phyloP scores from a whole-genome alignment of 2,888 invertebrate species.

The Pristionchus exspectatus region DNA sequence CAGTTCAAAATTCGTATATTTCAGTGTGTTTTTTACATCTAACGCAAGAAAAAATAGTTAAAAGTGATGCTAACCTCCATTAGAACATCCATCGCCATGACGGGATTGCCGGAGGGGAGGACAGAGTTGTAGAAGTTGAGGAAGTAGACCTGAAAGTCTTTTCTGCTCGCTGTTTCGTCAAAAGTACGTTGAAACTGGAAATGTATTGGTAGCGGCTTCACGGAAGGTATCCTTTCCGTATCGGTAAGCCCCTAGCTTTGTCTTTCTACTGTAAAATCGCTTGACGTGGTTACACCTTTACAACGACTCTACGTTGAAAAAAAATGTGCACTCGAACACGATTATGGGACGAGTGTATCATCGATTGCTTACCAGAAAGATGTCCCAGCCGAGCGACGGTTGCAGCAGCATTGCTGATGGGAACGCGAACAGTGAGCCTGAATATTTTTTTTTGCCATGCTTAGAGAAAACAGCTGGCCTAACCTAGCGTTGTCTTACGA shows the following conservation, averaged over 20 bases:
- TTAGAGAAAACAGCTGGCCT: too few relatives aligned
- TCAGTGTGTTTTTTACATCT: too few relatives aligned
- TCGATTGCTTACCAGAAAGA: slow-evolving; percentile 3
- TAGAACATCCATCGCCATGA: slow-evolving; percentile 29
- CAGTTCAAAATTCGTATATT: background rate
- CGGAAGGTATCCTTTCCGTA: too few relatives aligned
- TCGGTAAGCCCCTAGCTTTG: too few relatives aligned
- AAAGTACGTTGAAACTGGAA: too few relatives aligned
- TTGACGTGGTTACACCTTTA: too few relatives aligned
- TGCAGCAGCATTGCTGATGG: background rate
- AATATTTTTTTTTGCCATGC: too few relatives aligned
- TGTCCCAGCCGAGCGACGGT: slow-evolving; percentile 17
- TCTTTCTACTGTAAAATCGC: too few relatives aligned
- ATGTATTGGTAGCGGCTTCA: too few relatives aligned
- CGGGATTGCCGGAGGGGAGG: slow-evolving; percentile 9
- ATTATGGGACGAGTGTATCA: background rate
- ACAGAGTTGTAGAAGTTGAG: slow-evolving; percentile 26
- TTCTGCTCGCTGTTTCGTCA: background rate
- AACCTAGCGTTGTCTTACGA: too few relatives aligned
- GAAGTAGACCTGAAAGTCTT: background rate
- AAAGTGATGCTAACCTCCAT: background rate
- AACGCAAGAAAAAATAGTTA: too few relatives aligned
- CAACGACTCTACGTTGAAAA: too few relatives aligned
- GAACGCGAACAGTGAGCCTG: slow-evolving; percentile 10
- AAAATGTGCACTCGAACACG: background rate